Evolutionary conservation across 2,888 invertebrate genomes (phyloP), one percentile per base, ranked within the genome.

Genomic region (Stenurella melanura): DNA sequence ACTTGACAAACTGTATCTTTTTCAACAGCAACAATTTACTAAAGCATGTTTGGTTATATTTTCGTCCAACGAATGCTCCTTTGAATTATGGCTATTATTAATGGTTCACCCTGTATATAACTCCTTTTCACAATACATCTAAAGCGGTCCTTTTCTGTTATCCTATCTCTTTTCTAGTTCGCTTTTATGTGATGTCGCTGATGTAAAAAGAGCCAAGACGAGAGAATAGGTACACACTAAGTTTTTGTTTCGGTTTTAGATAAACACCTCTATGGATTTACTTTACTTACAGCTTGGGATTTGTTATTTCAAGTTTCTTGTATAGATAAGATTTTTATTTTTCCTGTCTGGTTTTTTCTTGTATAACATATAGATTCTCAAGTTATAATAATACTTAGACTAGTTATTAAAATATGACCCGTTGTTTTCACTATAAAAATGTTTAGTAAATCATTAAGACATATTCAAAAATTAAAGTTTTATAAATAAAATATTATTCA

Each of bases 241-340:
- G 64, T 64, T 64, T 64, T 64, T 64, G 64, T 64, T 64, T 17
- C 64, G 64, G 64, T 64, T 42, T 38, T 42, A 64, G 64, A 64
- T 64, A 64, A 64, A 42, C 42, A 64, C 64, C 42, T 17, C 38
- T 64, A 42, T 64, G 38, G 42, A 42, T 64, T 42, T 64, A 15
- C 64, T 64, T 64, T 64, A 38, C 1, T 64, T 10, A 42, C n/a
- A 38, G 64, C 64, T 17, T 34, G 0, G 34, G 26, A 61, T 30
- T 30, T 17, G n/a, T 34, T 18, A 38, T 42, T 64, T 38, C 19
- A 50, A 38, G 19, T 42, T 64, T 42, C 42, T 34, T 64, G 42
- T 42, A 64, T 64, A 64, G 64, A 42, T 42, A 64, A 42, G 64
- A 42, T 6, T n/a, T 63, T 64, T 42, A 42, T 42, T 18, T 18